Conservation (phyloP, 1,140 invertebrate genomes). For the Magallana gigas region DNA sequence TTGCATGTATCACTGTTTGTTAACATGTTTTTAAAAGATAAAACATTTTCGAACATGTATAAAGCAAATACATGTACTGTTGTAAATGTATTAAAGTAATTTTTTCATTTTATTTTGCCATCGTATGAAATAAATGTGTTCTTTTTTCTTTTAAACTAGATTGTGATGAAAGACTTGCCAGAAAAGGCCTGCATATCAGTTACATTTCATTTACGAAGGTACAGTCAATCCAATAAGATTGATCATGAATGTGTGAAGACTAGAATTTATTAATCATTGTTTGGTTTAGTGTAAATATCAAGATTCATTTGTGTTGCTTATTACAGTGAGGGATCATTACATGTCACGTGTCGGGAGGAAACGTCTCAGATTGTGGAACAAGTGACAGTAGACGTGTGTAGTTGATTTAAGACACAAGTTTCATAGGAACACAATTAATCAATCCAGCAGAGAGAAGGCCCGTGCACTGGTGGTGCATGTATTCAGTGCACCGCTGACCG, state of each 20-base stretch:
- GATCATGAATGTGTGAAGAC: neutral
- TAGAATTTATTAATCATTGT: neutral
- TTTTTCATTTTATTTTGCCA: too few relatives aligned
- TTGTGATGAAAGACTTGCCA: constrained; percentile 73
- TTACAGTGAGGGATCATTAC: constrained; percentile 71
- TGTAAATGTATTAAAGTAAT: too few relatives aligned
- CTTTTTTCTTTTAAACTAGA: constrained; percentile 47
- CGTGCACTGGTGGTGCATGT: too few relatives aligned
- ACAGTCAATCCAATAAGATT: neutral
- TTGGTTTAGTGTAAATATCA: neutral
- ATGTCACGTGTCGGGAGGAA: constrained; percentile 71
- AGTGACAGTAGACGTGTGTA: constrained; percentile 62
- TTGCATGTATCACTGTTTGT: too few relatives aligned
- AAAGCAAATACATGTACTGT: too few relatives aligned
- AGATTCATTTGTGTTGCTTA: neutral
- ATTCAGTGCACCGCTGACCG: too few relatives aligned
- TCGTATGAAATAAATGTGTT: too few relatives aligned
- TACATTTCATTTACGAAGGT: constrained; percentile 73
- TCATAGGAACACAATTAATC: neutral
- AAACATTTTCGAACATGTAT: too few relatives aligned
- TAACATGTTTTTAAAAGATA: too few relatives aligned
- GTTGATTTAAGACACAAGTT: constrained; percentile 46
- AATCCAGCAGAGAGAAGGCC: neutral
- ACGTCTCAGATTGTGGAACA: constrained; percentile 65
- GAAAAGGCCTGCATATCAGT: constrained; percentile 64